phyloP scores from a whole-genome alignment of 2,113 vertebrate species.

The Pardalotus punctatus region DNA sequence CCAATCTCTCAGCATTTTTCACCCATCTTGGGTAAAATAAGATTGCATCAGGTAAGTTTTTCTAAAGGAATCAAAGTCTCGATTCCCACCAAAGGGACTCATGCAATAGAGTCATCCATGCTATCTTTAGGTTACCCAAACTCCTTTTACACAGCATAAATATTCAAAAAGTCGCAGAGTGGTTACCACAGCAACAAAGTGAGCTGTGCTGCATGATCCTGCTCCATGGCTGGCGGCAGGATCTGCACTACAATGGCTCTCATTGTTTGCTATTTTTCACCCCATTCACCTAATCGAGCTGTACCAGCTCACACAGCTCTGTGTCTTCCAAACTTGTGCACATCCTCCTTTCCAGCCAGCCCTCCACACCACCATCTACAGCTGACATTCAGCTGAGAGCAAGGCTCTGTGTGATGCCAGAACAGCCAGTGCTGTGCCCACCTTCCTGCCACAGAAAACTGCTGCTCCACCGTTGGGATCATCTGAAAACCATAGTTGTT shows the following conservation, averaged over 20 bases:
- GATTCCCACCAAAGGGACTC: not conserved
- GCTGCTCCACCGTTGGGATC: slow-evolving; percentile 77
- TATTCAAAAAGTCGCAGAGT: not conserved
- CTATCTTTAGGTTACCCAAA: not conserved
- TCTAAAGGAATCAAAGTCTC: not conserved
- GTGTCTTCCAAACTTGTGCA: too few species aligned
- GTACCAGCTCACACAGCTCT: not conserved
- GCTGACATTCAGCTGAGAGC: not conserved
- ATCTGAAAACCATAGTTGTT: not conserved
- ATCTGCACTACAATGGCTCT: not conserved
- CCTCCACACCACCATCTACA: not conserved
- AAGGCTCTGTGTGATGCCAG: not conserved
- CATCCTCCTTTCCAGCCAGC: not conserved
- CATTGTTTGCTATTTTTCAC: not conserved
- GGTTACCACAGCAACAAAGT: not conserved
- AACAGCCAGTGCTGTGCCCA: not conserved
- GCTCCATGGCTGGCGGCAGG: not conserved
- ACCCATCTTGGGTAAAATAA: not conserved
- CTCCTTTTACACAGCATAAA: not conserved
- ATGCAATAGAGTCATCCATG: not conserved
- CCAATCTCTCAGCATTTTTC: not conserved
- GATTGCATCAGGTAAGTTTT: not conserved
- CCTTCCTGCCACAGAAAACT: slow-evolving; percentile 84
- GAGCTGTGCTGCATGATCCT: not conserved
- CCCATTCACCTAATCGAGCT: not conserved